Conservation (phyloP, 2,888 invertebrate species). For the Agonopterix heracliana region DNA sequence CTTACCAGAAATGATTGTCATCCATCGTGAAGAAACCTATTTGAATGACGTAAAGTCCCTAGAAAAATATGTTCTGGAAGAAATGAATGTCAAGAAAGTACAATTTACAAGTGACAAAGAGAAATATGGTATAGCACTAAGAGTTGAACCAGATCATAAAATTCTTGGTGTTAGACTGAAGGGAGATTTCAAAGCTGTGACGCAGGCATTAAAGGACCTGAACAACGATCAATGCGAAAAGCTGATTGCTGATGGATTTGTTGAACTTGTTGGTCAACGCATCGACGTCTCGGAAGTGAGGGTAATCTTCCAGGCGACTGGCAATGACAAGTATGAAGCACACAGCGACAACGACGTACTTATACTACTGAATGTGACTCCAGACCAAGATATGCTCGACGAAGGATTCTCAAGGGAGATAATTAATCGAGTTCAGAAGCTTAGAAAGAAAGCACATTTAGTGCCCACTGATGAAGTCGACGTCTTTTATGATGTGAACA, state of each 20-base stretch:
- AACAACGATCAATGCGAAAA: constrained; percentile 87
- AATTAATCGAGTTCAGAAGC: constrained; percentile 96
- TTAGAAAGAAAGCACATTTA: constrained; percentile 95
- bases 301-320: constrained; percentile 85
- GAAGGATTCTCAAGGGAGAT: constrained; percentile 97
- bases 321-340: constrained; percentile 88
- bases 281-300: constrained; percentile 88
- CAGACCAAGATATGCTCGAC: constrained; percentile 92
- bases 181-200: constrained; percentile 91
- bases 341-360: constrained; percentile 93
- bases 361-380: constrained; percentile 91
- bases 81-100: constrained; percentile 92
- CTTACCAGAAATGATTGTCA: constrained; percentile 95
- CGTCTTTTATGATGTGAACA: constrained; percentile 83
- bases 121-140: constrained; percentile 92
- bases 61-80: constrained; percentile 91
- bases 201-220: constrained; percentile 86
- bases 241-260: constrained; percentile 81
- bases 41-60: constrained; percentile 87
- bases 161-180: constrained; percentile 91
- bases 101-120: constrained; percentile 92
- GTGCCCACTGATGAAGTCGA: constrained; percentile 94
- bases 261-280: constrained; percentile 84
- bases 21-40: constrained; percentile 88
- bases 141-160: constrained; percentile 97